Base-by-base conservation (phyloP, 2,888 invertebrate genomes). In the Platycheirus rosarum region DNA sequence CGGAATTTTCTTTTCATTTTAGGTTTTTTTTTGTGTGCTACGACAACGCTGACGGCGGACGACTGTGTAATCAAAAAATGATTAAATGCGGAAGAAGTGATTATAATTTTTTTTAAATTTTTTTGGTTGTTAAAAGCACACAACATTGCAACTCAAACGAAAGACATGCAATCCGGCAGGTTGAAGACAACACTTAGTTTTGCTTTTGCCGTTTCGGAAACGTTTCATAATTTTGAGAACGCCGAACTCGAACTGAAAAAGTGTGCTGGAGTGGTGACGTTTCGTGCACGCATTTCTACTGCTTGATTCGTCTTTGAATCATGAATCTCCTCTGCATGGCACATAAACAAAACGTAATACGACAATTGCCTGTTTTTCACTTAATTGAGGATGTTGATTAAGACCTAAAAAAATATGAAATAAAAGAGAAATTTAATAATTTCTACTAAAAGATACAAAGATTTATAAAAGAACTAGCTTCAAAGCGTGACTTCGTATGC, bases 41-140 rank as follows among this genome's bases (percentile, higher is more conserved):
- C 60, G 60, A 26, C 44, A 60, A 44, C 29, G 42, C 16, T 42
- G 57, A 65, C 65, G 65, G 46, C 60, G 66, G 53, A 44, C n/a
- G 46, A 53, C 77, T 78, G 46, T 73, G 62, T 78, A 78, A 78
- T 71, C 73, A 78, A 73, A 78, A 73, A 65, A 78, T 68, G 60
- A 68, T 73, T 71, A 57, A 71, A 73, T 73, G 66, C 46, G 62
- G n/a, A 62, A 53, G 40, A 66, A 62, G 48, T 62, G 63, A 32
- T 71, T 37, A 63, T 40, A 13, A 42, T 71, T 35, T 23, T 53
- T 55, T 49, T 35, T n/a, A n/a, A n/a, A n/a, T n/a, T n/a, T 35
- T 51, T 26, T 40, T 40, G 9, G 2, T 40, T 60, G 37, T 48
- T 20, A 9, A 53, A 68, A 26, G 18, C 51, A 53, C 49, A 77